These are phyloP conservation scores for Zaprionus bogoriensis DNA, from an alignment of 2,888 invertebrate genomes.

Conservation along the genomic window DNA sequence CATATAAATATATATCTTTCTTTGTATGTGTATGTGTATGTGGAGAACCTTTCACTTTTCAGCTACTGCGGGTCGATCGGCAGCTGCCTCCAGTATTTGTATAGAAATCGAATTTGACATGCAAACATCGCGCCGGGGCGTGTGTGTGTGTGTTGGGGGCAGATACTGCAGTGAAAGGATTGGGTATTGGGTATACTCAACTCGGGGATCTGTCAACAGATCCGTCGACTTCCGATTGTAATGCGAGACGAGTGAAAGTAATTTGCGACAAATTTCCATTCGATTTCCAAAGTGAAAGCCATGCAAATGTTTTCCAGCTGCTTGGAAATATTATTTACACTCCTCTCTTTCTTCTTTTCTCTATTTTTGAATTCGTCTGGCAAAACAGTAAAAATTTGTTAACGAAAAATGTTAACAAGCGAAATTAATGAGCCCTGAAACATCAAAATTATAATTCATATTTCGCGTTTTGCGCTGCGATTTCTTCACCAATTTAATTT, in stretches of 20 bases:
- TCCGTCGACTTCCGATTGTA: constrained; percentile 40
- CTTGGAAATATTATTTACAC: constrained; percentile 16
- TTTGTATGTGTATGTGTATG: neutral
- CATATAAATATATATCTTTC: neutral
- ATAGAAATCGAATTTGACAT: constrained; percentile 78
- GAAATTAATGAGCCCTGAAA: constrained; percentile 68
- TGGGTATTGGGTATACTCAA: neutral
- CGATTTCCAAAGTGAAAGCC: constrained; percentile 64
- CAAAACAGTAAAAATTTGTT: constrained; percentile 53
- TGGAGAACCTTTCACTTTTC: constrained; percentile 54
- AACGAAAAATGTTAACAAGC: constrained; percentile 70
- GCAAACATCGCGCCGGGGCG: constrained; percentile 58
- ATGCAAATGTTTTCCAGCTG: constrained; percentile 73
- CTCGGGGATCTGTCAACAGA: constrained; percentile 9
- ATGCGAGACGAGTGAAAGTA: constrained; percentile 64
- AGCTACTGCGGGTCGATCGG: constrained; percentile 50
- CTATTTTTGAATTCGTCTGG: constrained; percentile 20
- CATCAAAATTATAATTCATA: constrained; percentile 30
- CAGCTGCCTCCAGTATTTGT: constrained; percentile 61
- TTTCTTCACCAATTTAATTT: constrained; percentile 45
- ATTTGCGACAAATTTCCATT: constrained; percentile 73
- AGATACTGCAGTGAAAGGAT: constrained; percentile 6
- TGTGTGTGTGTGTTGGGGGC: neutral
- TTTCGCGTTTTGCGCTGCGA: constrained; percentile 11
- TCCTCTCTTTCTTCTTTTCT: neutral